Percentiles rank a stretch among this genome's conserved stretches.
These are phyloP conservation scores for Hyles euphorbiae DNA, from an alignment of 1,140 invertebrate species.

Conservation along the genomic window DNA sequence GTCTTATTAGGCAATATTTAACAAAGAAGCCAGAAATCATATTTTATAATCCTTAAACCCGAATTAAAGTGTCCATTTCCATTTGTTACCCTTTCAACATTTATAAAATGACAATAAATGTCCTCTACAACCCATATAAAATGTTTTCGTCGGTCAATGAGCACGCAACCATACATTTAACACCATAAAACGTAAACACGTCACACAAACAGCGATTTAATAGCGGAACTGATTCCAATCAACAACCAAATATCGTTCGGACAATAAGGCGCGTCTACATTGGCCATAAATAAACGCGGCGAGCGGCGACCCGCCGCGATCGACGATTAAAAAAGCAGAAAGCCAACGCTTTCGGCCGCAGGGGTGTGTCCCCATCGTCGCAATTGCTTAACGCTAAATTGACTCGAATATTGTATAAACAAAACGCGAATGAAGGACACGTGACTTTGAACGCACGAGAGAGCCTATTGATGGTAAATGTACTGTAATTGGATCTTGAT, in stretches of 20 bases:
- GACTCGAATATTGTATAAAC: constrained; percentile 61
- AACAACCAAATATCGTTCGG: constrained; percentile 32
- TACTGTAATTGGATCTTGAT: constrained; percentile 63
- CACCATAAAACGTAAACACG: constrained; percentile 21
- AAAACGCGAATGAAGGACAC: constrained; percentile 51
- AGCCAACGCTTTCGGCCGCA: constrained; percentile 35
- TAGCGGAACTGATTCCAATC: constrained; percentile 54
- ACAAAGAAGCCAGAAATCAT: too few relatives aligned
- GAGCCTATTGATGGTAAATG: constrained; percentile 53
- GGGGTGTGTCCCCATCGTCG: constrained; percentile 44
- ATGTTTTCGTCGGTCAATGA: too few relatives aligned
- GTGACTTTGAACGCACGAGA: constrained; percentile 37
- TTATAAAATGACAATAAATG: too few relatives aligned
- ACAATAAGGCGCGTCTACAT: constrained; percentile 52
- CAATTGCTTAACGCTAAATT: constrained; percentile 62
- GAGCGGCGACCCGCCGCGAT: constrained; percentile 44
- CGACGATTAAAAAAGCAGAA: constrained; percentile 48
- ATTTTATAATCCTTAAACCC: too few relatives aligned
- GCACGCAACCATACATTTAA: background rate
- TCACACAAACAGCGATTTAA: constrained; percentile 23
- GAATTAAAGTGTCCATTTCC: too few relatives aligned
- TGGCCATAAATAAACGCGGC: constrained; percentile 45
- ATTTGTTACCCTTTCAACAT: too few relatives aligned
- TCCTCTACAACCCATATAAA: too few relatives aligned
- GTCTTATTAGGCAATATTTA: too few relatives aligned